Base-by-base conservation (phyloP, 2,113 vertebrate species). In the Ciconia boyciana region DNA sequence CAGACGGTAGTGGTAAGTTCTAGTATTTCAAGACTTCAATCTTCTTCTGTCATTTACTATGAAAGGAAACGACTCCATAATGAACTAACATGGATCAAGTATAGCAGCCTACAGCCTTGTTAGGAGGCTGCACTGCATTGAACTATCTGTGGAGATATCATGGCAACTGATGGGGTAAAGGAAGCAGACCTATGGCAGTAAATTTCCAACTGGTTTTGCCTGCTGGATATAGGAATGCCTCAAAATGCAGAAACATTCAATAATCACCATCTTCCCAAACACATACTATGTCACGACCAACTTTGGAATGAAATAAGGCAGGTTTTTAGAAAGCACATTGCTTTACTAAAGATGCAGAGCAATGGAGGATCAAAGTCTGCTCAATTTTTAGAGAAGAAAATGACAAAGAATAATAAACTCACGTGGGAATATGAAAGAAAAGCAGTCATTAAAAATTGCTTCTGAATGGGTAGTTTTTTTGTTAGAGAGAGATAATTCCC, bases 351-450 rank as follows among this genome's bases (percentile, higher is more conserved):
- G 46, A 61, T 39, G 54, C 71, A 86, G 71, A 91, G 85, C 79
- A 57, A 41, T 29, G 71, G 85, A 90, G 79, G 62, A 94, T 89
- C 91, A 90, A 85, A 95, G 58, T 52, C 87, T 93, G 89, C 43
- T 96, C 39, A 3, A 31, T 94, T 85, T 92, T 90, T 66, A 90
- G 89, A 77, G 90, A 89, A 94, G 83, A 94, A 95, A 94, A 91
- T 1, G 55, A 85, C 70, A 76, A 94, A 80, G 94, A 95, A 92
- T 94, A 94, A 94, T 87, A 94, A 92, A 81, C 51, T 84, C 94
- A 95, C n/a, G n/a, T 81, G 96, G 91, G 95, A 95, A 83, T 78
- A 74, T 39, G 92, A 94, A 95, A 97, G 91, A 96, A 97, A 97
- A 94, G 94, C 89, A 92, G 91, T 86, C 95, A 96, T 97, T 96